These are phyloP conservation scores for Orthosia gothica DNA, from an alignment of 2,888 invertebrate species.

Conservation along the genomic window DNA sequence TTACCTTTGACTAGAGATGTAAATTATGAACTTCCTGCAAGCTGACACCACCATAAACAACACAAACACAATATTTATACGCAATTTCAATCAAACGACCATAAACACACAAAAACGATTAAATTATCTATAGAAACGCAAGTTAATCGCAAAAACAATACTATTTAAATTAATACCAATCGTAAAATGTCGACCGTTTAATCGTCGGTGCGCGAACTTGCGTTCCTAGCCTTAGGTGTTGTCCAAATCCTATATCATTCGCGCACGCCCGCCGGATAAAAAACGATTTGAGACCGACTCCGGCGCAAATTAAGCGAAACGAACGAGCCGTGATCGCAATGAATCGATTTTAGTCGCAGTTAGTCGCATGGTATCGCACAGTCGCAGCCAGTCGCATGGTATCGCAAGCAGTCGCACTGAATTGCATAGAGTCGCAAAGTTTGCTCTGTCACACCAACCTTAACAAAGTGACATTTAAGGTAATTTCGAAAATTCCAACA, in stretches of 20 bases:
- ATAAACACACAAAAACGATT: conserved; percentile 19
- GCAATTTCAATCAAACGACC: conserved; percentile 22
- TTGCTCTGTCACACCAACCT: conserved; percentile 2
- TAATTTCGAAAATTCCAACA: no score
- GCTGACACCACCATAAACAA: conserved; percentile 8
- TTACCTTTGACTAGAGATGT: neutral
- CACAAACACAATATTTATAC: conserved; percentile 25
- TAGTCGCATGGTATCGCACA: conserved; percentile 6
- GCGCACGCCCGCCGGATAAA: conserved; percentile 54
- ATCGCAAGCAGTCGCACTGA: conserved; percentile 14
- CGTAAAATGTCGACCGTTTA: conserved; percentile 60
- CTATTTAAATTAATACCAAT: conserved; percentile 61
- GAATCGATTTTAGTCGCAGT: conserved; percentile 45
- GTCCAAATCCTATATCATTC: conserved; percentile 65
- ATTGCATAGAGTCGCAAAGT: conserved; percentile 13
- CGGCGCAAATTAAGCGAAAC: conserved; percentile 60
- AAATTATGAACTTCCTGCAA: conserved; percentile 11
- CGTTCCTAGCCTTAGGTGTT: conserved; percentile 63
- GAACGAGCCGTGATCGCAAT: conserved; percentile 53
- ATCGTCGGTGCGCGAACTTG: conserved; percentile 40
- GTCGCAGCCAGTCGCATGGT: conserved; percentile 13
- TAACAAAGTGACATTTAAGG: no score
- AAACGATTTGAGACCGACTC: conserved; percentile 50
- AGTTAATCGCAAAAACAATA: conserved; percentile 50
- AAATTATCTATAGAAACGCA: conserved; percentile 36